Percentiles rank a stretch among this genome's conserved stretches.
Conservation (phyloP, 2,797 vertebrate species). For the Acropternis orthonyx region DNA sequence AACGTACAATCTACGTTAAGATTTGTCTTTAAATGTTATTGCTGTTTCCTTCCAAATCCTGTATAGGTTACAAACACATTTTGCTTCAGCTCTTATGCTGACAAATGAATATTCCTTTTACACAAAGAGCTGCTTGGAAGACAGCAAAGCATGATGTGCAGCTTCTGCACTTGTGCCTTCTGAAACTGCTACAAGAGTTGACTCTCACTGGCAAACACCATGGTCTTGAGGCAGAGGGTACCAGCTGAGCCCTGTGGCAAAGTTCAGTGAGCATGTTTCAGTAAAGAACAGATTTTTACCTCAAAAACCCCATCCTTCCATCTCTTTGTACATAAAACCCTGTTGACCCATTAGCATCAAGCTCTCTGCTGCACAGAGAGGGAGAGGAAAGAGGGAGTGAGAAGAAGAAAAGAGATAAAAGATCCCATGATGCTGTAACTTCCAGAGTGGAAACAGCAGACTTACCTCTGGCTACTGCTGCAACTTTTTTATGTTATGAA, state of each 20-base stretch:
- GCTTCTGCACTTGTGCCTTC: not conserved
- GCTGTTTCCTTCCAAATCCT: not conserved
- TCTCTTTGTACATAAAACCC: not conserved
- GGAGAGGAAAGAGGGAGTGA: not conserved
- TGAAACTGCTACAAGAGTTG: not conserved
- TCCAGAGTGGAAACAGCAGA: not conserved
- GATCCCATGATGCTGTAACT: not conserved
- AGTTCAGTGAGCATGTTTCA: not conserved
- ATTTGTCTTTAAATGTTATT: not conserved
- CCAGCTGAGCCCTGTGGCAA: not conserved
- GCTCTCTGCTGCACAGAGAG: not conserved
- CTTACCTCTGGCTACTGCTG: not conserved
- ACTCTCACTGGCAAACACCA: not conserved
- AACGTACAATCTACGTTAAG: not conserved
- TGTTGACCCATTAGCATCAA: not conserved
- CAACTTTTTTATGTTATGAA: not conserved
- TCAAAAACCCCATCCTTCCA: not conserved
- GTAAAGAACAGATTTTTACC: not conserved
- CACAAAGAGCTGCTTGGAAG: not conserved
- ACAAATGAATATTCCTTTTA: not conserved
- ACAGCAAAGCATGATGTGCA: fast-evolving
- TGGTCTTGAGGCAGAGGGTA: not conserved
- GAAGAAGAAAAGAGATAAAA: not conserved
- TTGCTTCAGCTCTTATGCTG: not conserved
- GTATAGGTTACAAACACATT: not conserved